Evolutionary conservation across 2,797 vertebrate species (phyloP), one percentile per base, ranked within the genome.

Genomic region (Nannoperca australis): DNA sequence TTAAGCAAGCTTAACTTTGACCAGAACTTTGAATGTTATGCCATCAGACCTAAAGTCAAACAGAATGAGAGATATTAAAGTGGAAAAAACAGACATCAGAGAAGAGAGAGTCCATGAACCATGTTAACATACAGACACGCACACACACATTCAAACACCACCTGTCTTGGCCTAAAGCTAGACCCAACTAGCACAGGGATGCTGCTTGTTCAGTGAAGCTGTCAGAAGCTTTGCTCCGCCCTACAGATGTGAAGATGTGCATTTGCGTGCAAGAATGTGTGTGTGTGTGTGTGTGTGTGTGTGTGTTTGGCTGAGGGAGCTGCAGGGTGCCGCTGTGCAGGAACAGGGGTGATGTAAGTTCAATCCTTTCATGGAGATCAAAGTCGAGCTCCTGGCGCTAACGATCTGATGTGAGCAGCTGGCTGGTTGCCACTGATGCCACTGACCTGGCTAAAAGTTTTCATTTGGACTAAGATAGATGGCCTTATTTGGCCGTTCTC

Each of bases 301-400:
- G 54, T 44, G 42, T 45, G 36, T 73, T 56, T 78, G 61, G 20
- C n/a, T 47, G 47, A 62, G 36, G 13, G 40, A 78, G 74, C 65
- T 83, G 69, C 55, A 76, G 74, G 64, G 79, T 27, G 59, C 65
- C 47, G 7, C 60, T 64, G 68, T 59, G 7, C 71, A 78, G 59
- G 55, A 85, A 76, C 74, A 61, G 71, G 42, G 73, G 20, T 58
- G 63, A 44, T 61, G 61, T 14, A 56, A 84, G 82, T 86, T 89
- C 76, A 85, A 63, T 82, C 68, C 65, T 85, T 86, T 87, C 82
- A 76, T 20, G 2, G 76, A 85, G 87, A 93, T 93, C 88, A 90
- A 92, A 91, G 90, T 79, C 22, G 6, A 58, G 70, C 71, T 71
- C 74, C 70, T 86, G 83, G 79, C 83, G 24, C 69, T 66, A 79